These are phyloP conservation scores for Chauna torquata DNA, from an alignment of 2,113 vertebrate species.

Conservation along the genomic window DNA sequence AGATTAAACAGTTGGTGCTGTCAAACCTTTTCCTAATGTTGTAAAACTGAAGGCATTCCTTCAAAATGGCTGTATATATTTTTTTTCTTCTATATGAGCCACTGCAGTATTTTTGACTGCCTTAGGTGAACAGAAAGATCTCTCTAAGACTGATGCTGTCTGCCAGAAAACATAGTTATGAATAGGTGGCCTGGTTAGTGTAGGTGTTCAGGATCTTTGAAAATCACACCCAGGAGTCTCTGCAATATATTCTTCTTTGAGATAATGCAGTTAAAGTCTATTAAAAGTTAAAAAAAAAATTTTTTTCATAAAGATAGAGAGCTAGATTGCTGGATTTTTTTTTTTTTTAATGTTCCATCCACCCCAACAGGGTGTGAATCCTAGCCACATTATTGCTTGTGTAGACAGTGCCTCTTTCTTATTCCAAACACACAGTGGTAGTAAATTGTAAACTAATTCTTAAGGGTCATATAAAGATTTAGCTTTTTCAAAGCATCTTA, in stretches of 20 bases:
- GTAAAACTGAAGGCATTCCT: not conserved
- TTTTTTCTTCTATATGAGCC: not conserved
- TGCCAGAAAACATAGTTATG: not conserved
- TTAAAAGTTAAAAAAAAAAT: not conserved
- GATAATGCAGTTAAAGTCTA: not conserved
- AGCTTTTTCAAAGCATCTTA: not conserved
- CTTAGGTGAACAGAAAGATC: not conserved
- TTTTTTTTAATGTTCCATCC: not conserved
- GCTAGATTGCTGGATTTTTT: not conserved
- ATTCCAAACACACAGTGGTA: not conserved
- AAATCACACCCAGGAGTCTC: not conserved
- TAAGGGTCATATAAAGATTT: not conserved
- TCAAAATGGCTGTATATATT: not conserved
- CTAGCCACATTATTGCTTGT: not conserved
- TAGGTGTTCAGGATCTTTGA: not conserved
- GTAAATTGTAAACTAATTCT: not conserved
- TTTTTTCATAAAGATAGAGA: not conserved
- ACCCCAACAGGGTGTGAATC: not conserved
- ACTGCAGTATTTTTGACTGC: not conserved
- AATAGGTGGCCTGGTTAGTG: not conserved
- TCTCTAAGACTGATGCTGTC: not conserved
- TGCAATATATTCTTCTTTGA: not conserved
- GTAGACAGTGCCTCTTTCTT: not conserved
- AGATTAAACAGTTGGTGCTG: slow-evolving; percentile 21
- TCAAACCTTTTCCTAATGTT: slow-evolving; percentile 14